phyloP scores from a whole-genome alignment of 2,797 vertebrate genomes.

The Poeciliopsis gracilis region DNA sequence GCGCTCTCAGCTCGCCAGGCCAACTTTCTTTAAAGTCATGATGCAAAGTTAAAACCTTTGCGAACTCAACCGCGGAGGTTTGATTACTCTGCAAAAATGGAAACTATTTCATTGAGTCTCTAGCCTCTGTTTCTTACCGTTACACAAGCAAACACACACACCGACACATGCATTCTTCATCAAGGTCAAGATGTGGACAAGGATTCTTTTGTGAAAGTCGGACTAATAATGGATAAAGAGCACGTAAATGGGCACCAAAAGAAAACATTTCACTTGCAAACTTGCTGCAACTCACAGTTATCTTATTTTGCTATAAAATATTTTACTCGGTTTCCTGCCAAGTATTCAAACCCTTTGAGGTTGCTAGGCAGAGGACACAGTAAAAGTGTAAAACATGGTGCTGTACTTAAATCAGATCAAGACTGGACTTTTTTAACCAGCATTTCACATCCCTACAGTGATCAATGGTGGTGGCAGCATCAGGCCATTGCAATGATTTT shows the following conservation, averaged over 20 bases:
- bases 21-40: conserved; percentile 64
- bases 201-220: conserved; percentile 39
- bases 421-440: neutral
- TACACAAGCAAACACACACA: neutral
- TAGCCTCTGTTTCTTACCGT: neutral
- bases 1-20: conserved; percentile 58
- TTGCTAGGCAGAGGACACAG: neutral
- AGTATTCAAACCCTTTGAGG: neutral
- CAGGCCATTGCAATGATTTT: neutral
- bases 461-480: neutral
- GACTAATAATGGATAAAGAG: conserved; percentile 4
- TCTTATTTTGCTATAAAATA: neutral
- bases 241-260: neutral
- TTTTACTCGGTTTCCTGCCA: neutral
- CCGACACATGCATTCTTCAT: conserved; percentile 21
- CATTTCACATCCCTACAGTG: neutral
- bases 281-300: neutral
- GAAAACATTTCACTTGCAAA: neutral
- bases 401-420: neutral
- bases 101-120: neutral
- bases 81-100: neutral
- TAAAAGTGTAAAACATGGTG: neutral
- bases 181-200: conserved; percentile 68
- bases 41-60: conserved; percentile 7
- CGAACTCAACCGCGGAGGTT: neutral